Conservation (phyloP, 2,113 vertebrate genomes). For the Astur gentilis region DNA sequence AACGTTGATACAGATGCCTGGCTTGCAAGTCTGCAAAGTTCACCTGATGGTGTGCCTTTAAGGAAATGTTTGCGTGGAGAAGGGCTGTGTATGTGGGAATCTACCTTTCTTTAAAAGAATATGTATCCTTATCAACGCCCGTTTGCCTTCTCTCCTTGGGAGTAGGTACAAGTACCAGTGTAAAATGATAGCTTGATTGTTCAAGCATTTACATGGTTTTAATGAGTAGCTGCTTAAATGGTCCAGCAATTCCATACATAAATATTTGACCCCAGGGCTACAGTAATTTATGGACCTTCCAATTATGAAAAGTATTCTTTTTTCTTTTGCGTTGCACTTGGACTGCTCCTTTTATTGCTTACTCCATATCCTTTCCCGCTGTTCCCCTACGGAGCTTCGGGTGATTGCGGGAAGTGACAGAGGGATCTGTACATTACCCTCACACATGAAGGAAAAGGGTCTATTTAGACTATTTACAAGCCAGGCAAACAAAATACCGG, state of each 20-base stretch:
- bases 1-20: background rate
- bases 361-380: background rate
- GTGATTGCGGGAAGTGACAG: background rate
- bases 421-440: background rate
- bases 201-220: constrained; percentile 48
- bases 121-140: background rate
- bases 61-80: background rate
- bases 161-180: background rate
- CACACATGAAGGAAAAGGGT: background rate
- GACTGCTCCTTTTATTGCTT: background rate
- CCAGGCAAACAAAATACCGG: background rate
- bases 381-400: background rate
- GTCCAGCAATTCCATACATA: constrained; percentile 44
- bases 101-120: background rate
- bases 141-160: background rate
- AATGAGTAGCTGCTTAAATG: constrained; percentile 54
- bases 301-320: constrained; percentile 30
- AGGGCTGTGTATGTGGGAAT: background rate
- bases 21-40: background rate
- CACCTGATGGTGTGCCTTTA: background rate
- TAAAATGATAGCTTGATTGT: constrained; percentile 42
- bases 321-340: background rate
- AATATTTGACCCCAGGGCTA: constrained; percentile 57
- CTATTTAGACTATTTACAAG: background rate
- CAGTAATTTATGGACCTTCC: constrained; percentile 53